A percentile compares a stretch with the other conserved stretches of the same genome.
Evolutionary conservation across 2,113 vertebrate species (phyloP).

Genomic region (Rhinoptilus africanus): DNA sequence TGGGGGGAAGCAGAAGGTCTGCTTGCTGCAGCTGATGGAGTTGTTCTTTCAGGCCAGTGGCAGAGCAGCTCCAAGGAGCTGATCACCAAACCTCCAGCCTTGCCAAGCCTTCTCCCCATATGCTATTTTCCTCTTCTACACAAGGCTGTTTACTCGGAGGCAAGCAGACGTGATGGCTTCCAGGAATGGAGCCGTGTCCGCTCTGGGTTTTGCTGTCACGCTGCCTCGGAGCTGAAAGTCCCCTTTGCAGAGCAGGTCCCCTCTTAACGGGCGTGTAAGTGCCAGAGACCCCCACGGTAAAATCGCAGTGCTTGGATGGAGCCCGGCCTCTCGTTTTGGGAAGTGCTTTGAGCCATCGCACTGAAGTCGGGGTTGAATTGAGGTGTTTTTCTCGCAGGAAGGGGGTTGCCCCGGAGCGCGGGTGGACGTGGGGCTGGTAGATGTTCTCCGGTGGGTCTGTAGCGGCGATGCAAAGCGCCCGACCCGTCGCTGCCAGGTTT

Average conservation of each 20-base stretch:
- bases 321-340: accelerated
- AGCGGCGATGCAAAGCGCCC: accelerated
- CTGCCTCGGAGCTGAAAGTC: not conserved
- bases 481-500: not conserved
- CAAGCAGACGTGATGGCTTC: not conserved
- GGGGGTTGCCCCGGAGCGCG: accelerated
- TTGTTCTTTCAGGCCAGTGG: conserved; percentile 21
- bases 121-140: not conserved
- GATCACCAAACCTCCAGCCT: not conserved
- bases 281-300: accelerated
- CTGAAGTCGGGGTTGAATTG: not conserved
- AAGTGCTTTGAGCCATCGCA: accelerated
- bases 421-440: accelerated
- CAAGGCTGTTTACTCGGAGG: not conserved
- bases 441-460: accelerated
- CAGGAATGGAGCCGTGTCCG: accelerated
- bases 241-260: not conserved
- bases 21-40: not conserved
- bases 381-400: accelerated
- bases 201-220: not conserved
- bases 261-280: accelerated
- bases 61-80: not conserved
- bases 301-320: accelerated
- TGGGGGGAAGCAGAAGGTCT: not conserved
- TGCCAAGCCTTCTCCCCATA: not conserved